Conservation (phyloP, 2,797 vertebrate genomes). For the Lepilemur septentrionalis region DNA sequence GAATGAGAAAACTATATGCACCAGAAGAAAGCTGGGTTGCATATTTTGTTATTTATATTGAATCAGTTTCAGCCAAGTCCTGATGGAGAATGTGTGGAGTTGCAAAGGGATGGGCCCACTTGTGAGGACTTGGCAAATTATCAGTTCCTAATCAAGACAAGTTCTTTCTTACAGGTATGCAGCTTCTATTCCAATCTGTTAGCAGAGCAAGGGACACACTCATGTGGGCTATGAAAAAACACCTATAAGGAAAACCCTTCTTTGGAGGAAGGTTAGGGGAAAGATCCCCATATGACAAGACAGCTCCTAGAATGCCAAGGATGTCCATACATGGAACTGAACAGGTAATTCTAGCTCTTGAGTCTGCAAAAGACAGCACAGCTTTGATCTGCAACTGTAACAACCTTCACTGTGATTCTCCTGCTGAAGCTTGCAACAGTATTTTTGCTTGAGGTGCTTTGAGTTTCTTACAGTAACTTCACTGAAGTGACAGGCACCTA, state of each 20-base stretch:
- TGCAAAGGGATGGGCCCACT: neutral
- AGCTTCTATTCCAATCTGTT: neutral
- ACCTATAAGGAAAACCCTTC: neutral
- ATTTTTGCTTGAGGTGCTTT: neutral
- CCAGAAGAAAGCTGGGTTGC: neutral
- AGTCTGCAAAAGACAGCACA: neutral
- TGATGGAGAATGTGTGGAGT: neutral
- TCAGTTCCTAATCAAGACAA: neutral
- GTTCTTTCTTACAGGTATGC: neutral
- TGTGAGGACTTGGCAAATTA: neutral
- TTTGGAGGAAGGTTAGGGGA: neutral
- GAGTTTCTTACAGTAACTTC: neutral
- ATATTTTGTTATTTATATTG: neutral
- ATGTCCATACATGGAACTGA: neutral
- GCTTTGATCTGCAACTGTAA: neutral
- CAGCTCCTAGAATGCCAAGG: neutral
- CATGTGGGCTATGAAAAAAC: neutral
- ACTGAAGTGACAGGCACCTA: neutral
- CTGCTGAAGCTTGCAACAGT: neutral
- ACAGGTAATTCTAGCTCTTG: neutral
- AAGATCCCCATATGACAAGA: neutral
- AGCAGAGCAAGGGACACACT: neutral
- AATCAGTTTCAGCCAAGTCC: neutral
- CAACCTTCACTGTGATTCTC: neutral
- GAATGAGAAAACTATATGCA: neutral